Evolutionary conservation across 2,888 invertebrate species (phyloP).

Genomic region (Opisthograptis luteolata): DNA sequence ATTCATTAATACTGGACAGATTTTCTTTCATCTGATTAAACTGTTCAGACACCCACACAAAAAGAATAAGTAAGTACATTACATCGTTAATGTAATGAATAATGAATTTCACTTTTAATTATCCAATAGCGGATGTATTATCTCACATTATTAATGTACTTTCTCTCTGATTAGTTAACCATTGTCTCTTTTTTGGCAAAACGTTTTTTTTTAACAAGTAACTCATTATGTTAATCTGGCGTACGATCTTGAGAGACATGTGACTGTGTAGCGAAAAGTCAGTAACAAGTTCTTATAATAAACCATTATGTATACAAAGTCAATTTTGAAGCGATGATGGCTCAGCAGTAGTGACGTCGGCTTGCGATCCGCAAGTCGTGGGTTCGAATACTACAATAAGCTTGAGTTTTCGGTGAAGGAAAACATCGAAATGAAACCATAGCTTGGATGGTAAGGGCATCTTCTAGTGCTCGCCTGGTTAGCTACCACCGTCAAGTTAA

Average conservation of each 20-base stretch:
- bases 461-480: too few relatives aligned
- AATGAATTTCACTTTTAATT: slow-evolving; percentile 39
- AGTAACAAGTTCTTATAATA: too few relatives aligned
- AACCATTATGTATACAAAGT: too few relatives aligned
- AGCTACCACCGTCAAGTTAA: too few relatives aligned
- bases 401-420: too few relatives aligned
- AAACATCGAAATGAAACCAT: too few relatives aligned
- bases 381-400: too few relatives aligned
- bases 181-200: slow-evolving; percentile 54
- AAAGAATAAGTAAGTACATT: slow-evolving; percentile 29
- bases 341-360: too few relatives aligned
- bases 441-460: too few relatives aligned
- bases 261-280: background rate
- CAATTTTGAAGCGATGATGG: too few relatives aligned
- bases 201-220: slow-evolving; percentile 51
- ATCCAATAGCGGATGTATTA: slow-evolving; percentile 31
- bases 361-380: too few relatives aligned
- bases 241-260: slow-evolving; percentile 51
- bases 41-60: too few relatives aligned
- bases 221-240: slow-evolving; percentile 57
- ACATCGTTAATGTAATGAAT: slow-evolving; percentile 24
- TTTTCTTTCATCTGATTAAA: slow-evolving; percentile 15
- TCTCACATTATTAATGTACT: slow-evolving; percentile 37
- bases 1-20: background rate
- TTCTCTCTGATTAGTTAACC: slow-evolving; percentile 44